Conservation (phyloP, 2,113 vertebrate species). For the Oryzias woworae region DNA sequence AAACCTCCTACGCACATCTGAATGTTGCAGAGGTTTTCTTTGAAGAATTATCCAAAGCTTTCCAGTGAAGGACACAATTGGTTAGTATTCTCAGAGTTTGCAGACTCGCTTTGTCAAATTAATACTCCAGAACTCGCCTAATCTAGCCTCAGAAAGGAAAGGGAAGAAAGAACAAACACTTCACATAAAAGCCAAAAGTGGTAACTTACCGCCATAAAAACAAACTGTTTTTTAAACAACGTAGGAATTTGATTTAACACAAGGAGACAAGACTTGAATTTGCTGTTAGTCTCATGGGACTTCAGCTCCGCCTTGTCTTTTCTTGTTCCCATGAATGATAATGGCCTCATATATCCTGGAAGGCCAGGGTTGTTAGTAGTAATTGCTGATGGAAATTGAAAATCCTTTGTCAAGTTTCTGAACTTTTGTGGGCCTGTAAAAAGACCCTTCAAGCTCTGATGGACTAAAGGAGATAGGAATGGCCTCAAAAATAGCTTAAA, state of each 20-base stretch:
- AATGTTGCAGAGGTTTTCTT: constrained; percentile 63
- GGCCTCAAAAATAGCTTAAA: constrained; percentile 5
- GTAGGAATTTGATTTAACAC: constrained; percentile 51
- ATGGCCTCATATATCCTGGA: constrained; percentile 55
- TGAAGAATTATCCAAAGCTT: constrained; percentile 73
- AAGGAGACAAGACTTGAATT: constrained; percentile 51
- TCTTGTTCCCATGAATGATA: constrained; percentile 56
- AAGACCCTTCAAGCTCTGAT: constrained; percentile 6
- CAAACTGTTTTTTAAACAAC: constrained; percentile 43
- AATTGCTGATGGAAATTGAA: constrained; percentile 59
- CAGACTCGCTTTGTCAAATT: constrained; percentile 62
- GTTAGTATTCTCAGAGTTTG: constrained; percentile 64
- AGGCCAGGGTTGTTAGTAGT: constrained; percentile 50
- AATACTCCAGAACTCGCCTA: constrained; percentile 53
- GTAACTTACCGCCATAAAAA: constrained; percentile 21
- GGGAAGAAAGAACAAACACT: not conserved
- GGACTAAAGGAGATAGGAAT: constrained; percentile 16
- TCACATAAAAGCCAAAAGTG: not conserved
- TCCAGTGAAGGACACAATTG: constrained; percentile 74
- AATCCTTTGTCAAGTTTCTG: constrained; percentile 49
- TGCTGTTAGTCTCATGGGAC: constrained; percentile 42
- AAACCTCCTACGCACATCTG: constrained; percentile 44
- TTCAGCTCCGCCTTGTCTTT: constrained; percentile 39
- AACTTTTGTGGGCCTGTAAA: constrained; percentile 15
- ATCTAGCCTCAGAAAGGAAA: constrained; percentile 26